Conservation (phyloP, 1,140 invertebrate species). For the Solen grandis region DNA sequence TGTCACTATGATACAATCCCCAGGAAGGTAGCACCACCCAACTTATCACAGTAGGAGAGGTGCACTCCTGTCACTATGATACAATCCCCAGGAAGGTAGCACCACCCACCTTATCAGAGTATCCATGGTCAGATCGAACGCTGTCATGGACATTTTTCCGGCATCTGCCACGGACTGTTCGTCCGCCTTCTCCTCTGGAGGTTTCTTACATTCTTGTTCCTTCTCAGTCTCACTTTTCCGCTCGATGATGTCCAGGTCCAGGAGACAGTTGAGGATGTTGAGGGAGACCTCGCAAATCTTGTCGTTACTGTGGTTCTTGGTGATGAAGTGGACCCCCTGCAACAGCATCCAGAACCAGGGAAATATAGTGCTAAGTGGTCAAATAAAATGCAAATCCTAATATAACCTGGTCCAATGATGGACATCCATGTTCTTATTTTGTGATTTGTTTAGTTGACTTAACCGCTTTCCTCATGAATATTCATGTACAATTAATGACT, state of each 20-base stretch:
- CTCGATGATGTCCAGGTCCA: conserved; percentile 90
- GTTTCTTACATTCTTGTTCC: not conserved
- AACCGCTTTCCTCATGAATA: too few species aligned
- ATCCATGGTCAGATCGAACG: conserved; percentile 82
- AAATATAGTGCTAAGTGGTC: too few species aligned
- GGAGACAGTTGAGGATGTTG: conserved; percentile 92
- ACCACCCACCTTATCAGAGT: conserved; percentile 82
- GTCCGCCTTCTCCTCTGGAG: conserved; percentile 23
- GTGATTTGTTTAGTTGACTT: too few species aligned
- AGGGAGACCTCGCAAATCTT: conserved; percentile 94
- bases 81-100: too few species aligned
- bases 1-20: too few species aligned
- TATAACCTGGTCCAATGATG: too few species aligned
- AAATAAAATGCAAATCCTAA: too few species aligned
- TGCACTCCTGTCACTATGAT: too few species aligned
- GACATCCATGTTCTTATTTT: too few species aligned
- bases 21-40: too few species aligned
- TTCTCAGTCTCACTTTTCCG: conserved; percentile 60
- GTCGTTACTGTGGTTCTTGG: conserved; percentile 89
- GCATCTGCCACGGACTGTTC: conserved; percentile 30
- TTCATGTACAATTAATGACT: too few species aligned
- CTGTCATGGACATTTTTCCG: conserved; percentile 64
- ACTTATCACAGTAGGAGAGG: too few species aligned
- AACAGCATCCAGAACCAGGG: not conserved
- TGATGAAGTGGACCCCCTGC: conserved; percentile 91